phyloP scores from a whole-genome alignment of 2,888 invertebrate genomes.

The Heliconius ismenius region DNA sequence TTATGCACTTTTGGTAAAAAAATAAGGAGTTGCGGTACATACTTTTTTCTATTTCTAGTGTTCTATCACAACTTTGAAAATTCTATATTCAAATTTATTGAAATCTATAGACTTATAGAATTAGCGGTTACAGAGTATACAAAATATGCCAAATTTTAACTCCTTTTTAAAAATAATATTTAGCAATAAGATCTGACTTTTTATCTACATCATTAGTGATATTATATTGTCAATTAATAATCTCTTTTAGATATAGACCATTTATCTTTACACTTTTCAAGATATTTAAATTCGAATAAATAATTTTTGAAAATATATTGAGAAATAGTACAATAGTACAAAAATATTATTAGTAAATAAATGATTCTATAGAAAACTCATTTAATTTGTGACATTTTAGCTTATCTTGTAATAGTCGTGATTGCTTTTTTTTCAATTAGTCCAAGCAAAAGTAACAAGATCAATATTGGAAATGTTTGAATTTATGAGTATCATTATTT shows the following conservation, averaged over 20 bases:
- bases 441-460: background rate
- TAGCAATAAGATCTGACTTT: conserved; percentile 16
- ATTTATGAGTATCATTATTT: background rate
- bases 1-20: background rate
- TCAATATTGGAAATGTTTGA: background rate
- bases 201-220: conserved; percentile 14
- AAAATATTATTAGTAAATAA: background rate
- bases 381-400: background rate
- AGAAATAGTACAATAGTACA: background rate
- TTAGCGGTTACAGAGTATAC: background rate
- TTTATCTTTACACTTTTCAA: conserved; percentile 8
- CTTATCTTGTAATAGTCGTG: background rate
- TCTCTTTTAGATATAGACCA: conserved; percentile 3
- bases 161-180: conserved; percentile 1
- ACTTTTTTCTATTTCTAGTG: background rate
- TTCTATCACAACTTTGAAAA: background rate
- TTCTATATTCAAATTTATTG: background rate
- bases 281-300: background rate
- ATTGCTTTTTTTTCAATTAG: background rate
- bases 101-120: conserved; percentile 7
- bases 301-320: conserved; percentile 11
- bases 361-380: background rate
- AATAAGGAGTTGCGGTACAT: background rate
- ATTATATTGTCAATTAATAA: conserved; percentile 16
- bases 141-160: background rate